These are phyloP conservation scores for Corticium candelabrum DNA, from an alignment of 37 sponge, comb jelly and placozoan genomes.

Conservation along the genomic window DNA sequence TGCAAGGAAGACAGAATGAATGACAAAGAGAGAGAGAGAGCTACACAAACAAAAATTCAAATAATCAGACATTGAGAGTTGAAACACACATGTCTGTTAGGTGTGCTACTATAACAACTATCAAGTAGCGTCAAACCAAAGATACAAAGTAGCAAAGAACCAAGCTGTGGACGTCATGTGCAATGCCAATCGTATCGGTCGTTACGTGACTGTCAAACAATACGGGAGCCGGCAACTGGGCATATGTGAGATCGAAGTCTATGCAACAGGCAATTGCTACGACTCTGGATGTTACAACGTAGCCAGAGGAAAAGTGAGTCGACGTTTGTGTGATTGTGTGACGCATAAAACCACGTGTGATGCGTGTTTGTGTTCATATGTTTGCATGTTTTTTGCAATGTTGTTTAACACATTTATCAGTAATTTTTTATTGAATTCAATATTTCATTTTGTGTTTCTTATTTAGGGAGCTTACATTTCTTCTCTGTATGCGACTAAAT, in stretches of 20 bases:
- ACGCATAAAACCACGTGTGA: too few species aligned
- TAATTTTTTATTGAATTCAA: neutral
- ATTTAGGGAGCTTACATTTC: neutral
- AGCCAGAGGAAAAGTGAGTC: neutral
- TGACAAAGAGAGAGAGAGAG: too few species aligned
- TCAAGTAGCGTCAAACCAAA: too few species aligned
- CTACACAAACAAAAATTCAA: too few species aligned
- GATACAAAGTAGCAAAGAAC: neutral
- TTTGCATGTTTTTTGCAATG: too few species aligned
- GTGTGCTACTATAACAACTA: neutral
- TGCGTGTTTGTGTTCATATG: too few species aligned
- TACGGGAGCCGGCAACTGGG: neutral
- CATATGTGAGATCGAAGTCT: neutral
- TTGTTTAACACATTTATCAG: too few species aligned
- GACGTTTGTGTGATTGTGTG: neutral
- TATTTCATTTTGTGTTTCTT: neutral
- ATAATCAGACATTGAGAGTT: too few species aligned
- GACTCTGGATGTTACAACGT: neutral
- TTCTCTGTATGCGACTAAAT: neutral
- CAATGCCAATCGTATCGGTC: neutral
- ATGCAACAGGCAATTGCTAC: neutral
- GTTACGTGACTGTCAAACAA: neutral
- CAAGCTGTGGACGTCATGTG: slow-evolving; percentile 2
- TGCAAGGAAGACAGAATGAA: too few species aligned
- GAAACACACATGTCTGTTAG: too few species aligned